Evolutionary conservation across 2,888 invertebrate genomes (phyloP).

Genomic region (Lampropteryx suffumata): DNA sequence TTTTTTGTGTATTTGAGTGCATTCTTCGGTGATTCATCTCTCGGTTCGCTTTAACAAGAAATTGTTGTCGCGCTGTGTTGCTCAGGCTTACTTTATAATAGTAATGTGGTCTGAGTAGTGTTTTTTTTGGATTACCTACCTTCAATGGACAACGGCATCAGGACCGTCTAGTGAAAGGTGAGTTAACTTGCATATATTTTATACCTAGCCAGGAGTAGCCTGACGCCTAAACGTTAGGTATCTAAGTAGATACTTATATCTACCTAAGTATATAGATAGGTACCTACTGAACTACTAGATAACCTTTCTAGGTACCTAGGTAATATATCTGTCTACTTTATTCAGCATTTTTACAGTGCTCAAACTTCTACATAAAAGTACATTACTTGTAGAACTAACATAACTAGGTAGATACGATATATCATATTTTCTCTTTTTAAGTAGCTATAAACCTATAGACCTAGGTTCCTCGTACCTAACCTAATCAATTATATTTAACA

Average conservation of each 20-base stretch:
- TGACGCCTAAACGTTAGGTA: neutral
- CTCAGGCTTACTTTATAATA: too few species aligned
- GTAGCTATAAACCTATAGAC: too few species aligned
- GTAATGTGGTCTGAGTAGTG: constrained; percentile 38
- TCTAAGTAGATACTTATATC: neutral
- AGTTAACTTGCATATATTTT: constrained; percentile 3
- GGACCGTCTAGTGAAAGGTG: constrained; percentile 41
- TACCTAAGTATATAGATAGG: neutral
- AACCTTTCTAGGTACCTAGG: neutral
- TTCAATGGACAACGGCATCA: constrained; percentile 38
- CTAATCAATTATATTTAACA: too few species aligned
- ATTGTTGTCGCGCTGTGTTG: constrained; percentile 65
- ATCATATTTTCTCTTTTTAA: too few species aligned
- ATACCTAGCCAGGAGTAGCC: too few species aligned
- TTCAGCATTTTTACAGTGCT: too few species aligned
- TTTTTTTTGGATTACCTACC: constrained; percentile 39
- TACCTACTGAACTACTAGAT: neutral
- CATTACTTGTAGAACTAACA: too few species aligned
- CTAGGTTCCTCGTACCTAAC: too few species aligned
- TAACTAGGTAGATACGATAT: too few species aligned
- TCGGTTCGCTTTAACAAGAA: constrained; percentile 57
- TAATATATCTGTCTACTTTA: too few species aligned
- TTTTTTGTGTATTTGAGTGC: constrained; percentile 62
- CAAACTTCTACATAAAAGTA: too few species aligned
- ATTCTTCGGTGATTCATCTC: constrained; percentile 80